Evolutionary conservation across 2,888 invertebrate genomes (phyloP), one percentile per base, ranked within the genome.

Genomic region (Eristalis arbustorum): DNA sequence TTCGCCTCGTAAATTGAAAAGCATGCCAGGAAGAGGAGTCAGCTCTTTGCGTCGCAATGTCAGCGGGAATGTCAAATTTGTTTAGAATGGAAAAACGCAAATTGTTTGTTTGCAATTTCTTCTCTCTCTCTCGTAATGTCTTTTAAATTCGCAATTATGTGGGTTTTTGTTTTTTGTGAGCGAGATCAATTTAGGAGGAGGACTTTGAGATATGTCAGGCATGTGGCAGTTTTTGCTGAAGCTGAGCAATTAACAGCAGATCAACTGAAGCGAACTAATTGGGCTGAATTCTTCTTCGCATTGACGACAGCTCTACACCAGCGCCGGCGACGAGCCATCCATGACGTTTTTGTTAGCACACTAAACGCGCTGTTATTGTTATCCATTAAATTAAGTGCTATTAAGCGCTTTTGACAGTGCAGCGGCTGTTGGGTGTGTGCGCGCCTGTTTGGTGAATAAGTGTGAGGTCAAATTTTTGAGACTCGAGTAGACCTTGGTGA

Each of bases 21-120:
- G 73, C 61, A 66, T 78, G 59, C 14, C 64, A 72, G 66, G 61
- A 61, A 67, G 23, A 40, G 22, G 18, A 14, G 22, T 11, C 2
- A 11, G n/a, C 14, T 22, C n/a, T 69, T 63, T 34, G 18, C 56
- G 11, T 56, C 31, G 62, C 83, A 87, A 87, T 83, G 87, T 83
- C 87, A 83, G 28, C n/a, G 61, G 40, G 75, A 83, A 87, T 87
- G 87, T 87, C 87, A 87, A 79, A 87, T 87, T 62, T 87, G 83
- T 87, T 87, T 83, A 79, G 82, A 64, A 78, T 73, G 40, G 40
- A 57, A 68, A 40, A 64, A 74, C 67, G 66, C 37, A 49, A 63
- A 75, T 74, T 78, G 42, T 59, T 69, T 22, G 68, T 40, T 64
- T 63, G 37, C 62, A 28, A 59, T 63, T 68, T 73, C 31, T 31